A percentile compares a stretch with the other conserved stretches of the same genome.
phyloP scores from a whole-genome alignment of 2,888 invertebrate species.

The Ptilodon capucinus region DNA sequence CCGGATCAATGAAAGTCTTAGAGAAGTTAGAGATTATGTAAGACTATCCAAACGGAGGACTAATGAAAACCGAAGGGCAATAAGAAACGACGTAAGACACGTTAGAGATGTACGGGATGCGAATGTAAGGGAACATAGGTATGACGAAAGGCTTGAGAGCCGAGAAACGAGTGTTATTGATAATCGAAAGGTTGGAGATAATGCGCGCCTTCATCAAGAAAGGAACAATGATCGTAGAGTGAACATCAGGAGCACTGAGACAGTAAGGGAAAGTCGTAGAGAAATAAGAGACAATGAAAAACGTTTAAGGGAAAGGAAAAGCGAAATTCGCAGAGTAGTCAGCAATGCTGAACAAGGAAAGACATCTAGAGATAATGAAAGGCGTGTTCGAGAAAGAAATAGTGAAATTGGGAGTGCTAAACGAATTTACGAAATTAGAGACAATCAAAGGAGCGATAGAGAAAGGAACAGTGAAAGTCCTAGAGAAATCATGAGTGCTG shows the following conservation, averaged over 20 bases:
- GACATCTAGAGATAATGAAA: constrained; percentile 2
- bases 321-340: constrained; percentile 1
- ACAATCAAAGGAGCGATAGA: background rate
- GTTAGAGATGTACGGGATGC: background rate
- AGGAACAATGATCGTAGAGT: background rate
- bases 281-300: constrained; percentile 6
- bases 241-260: background rate
- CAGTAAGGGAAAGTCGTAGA: constrained; percentile 8
- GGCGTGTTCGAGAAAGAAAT: background rate
- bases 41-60: background rate
- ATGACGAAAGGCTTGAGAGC: background rate
- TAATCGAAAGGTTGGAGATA: background rate
- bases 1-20: background rate
- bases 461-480: background rate
- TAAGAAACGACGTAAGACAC: background rate
- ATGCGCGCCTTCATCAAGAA: background rate
- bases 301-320: background rate
- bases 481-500: constrained; percentile 1
- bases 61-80: background rate
- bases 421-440: background rate
- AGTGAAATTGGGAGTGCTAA: background rate
- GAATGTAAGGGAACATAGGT: background rate
- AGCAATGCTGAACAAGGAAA: background rate
- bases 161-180: background rate
- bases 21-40: background rate